Conservation (phyloP, 1,140 invertebrate genomes). For the Drosophila parabipectinata region DNA sequence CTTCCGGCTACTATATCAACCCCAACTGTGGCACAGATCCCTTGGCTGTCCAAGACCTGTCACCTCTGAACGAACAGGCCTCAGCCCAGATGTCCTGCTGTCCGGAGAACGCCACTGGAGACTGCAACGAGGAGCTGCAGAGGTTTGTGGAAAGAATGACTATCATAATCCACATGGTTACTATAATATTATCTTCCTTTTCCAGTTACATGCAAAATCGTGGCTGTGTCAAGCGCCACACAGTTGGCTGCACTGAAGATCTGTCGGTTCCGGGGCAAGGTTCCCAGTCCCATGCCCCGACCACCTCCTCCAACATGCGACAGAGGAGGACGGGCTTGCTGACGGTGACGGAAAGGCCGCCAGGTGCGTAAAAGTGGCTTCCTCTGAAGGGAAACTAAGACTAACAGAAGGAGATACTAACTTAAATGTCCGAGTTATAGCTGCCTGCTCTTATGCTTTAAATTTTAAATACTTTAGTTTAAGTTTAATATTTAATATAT, state of each 20-base stretch:
- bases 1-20: slow-evolving; percentile 67
- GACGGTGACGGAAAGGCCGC: slow-evolving; percentile 93
- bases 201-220: slow-evolving; percentile 90
- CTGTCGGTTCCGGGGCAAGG: slow-evolving; percentile 77
- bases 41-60: slow-evolving; percentile 43
- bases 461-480: background rate
- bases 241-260: slow-evolving; percentile 84
- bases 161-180: background rate
- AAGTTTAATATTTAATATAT: background rate
- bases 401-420: background rate
- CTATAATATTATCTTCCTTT: background rate
- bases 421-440: background rate
- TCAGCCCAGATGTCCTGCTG: slow-evolving; percentile 47
- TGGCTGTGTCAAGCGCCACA: slow-evolving; percentile 88
- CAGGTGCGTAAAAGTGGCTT: slow-evolving; percentile 86
- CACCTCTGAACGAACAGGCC: slow-evolving; percentile 58
- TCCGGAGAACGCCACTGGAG: slow-evolving; percentile 58
- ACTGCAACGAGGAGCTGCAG: slow-evolving; percentile 82
- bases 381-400: background rate
- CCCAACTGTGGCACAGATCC: slow-evolving; percentile 42
- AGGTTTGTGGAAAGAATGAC: slow-evolving; percentile 38
- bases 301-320: slow-evolving; percentile 85
- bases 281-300: slow-evolving; percentile 55
- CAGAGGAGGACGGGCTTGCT: slow-evolving; percentile 91
- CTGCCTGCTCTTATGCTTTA: slow-evolving; percentile 1